Base-by-base conservation (phyloP, 2,113 vertebrate species). In the Tragelaphus buxtoni region DNA sequence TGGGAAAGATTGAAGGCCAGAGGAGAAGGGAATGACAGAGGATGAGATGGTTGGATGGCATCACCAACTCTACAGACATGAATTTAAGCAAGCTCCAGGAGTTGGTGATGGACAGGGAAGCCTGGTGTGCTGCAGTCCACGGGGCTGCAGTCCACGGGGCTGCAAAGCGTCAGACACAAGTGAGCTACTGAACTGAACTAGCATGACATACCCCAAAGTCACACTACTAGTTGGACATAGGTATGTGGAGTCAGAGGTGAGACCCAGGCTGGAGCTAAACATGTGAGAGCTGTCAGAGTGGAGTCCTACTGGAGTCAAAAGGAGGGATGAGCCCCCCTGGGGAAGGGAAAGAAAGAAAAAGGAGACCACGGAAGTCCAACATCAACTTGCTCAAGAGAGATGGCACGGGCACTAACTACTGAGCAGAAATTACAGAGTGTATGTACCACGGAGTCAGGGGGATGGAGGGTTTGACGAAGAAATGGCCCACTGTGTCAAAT, bases 121-220 rank as follows among this genome's bases (percentile, higher is more conserved):
- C 20, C 65, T 72, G 65, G 35, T 10, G 2, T 72, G 35, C 65
- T 72, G 35, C 35, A 39, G 65, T 39, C 20, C 35, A 39, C 0
- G 1, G 18, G 35, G 65, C 24, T 0, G 65, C 65, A 72, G 65
- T 39, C 20, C 35, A 39, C 0, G 1, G 18, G 35, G 65, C 24
- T 0, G 65, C 65, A 72, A 72, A 72, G 65, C 4, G 0, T 72
- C 10, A 0, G 65, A 72, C 18, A 72, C 2, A 1, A 39, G 20
- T 72, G 65, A 72, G 65, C 35, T 39, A 72, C 65, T 22, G 35
- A 72, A 72, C 35, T 72, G 65, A 39, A 72, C 65, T 55, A 5
- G 39, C 42, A 1, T 53, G 56, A 42, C 26, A 32, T 1, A 39
- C 35, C 60, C 77, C 55, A 26, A 80, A n/a, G 49, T 28, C 18